Evolutionary conservation across 1,140 invertebrate species (phyloP), one percentile per base, ranked within the genome.

Genomic region (Phthorimaea operculella): DNA sequence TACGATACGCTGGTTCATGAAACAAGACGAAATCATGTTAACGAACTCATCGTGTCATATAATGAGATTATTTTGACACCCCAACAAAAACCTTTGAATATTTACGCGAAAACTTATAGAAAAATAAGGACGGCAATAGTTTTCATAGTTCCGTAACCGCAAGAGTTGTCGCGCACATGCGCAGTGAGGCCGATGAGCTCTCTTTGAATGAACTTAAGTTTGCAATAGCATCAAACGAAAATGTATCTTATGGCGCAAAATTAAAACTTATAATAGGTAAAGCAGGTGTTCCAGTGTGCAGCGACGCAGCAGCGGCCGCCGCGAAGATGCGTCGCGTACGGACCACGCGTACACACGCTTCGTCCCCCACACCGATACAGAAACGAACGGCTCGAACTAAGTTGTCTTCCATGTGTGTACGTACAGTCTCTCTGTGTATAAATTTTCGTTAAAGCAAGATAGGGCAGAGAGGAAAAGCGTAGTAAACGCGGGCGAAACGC

Each of bases 51-150:
- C 44, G 10, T 15, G 44, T 47, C 16, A 47, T 9, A 47, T 47
- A 8, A 47, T 28, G n/a, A 8, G 3, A 47, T 15, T 47, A 47
- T 16, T 47, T 3, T 14, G 15, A 15, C 9, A 14, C 15, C 16
- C 44, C 12, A 17, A 47, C n/a, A 15, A 47, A 28, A 47, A 47
- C 44, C 44, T 47, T 47, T 47, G 44, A 63, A 72, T 62, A 64
- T 58, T 61, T 62, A 63, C 58, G 60, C 51, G 57, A 54, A 70
- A 74, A 75, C 64, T 74, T 70, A 49, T 70, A 64, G 75, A 67
- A 75, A 64, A 79, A 79, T 75, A 82, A 78, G 74, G 79, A 82
- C 65, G 58, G 66, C 74, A 70, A 74, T 79, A 82, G 73, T 75
- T 79, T 70, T 71, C 70, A 63, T 82, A 78, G 70, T 78, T 78